Evolutionary conservation across 1,140 invertebrate genomes (phyloP).

Genomic region (Pollicipes pollicipes): DNA sequence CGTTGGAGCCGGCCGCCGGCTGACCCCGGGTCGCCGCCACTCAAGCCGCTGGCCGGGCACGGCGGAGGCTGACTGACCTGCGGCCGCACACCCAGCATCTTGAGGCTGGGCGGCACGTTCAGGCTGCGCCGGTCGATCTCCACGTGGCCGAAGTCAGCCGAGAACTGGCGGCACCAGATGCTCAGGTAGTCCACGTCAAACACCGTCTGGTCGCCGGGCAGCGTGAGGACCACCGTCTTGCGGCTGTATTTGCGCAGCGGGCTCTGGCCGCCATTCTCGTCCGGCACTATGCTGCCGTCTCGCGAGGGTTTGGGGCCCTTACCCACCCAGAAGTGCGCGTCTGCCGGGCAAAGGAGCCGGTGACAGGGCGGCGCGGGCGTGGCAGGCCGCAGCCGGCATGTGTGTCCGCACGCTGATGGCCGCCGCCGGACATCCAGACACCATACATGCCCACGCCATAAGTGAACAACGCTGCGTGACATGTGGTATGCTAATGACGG

Average conservation of each 20-base stretch:
- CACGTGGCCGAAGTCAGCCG: conserved; percentile 75
- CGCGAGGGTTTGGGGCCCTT: conserved; percentile 16
- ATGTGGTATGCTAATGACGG: too few species aligned
- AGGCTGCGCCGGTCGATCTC: conserved; percentile 43
- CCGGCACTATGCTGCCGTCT: conserved; percentile 25
- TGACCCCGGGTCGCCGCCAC: too few species aligned
- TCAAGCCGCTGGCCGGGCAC: too few species aligned
- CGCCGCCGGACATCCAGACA: too few species aligned
- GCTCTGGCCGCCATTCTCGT: conserved; percentile 24
- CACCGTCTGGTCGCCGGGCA: conserved; percentile 24
- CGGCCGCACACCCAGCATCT: conserved; percentile 78
- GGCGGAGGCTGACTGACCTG: conserved; percentile 59
- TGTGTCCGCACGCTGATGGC: too few species aligned
- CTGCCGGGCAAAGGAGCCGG: conserved; percentile 5
- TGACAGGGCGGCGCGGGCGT: too few species aligned
- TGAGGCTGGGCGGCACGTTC: conserved; percentile 73
- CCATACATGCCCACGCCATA: too few species aligned
- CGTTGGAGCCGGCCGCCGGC: too few species aligned
- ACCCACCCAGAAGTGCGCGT: conserved; percentile 21
- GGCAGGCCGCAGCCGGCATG: too few species aligned
- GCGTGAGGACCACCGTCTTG: conserved; percentile 24
- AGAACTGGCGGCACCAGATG: conserved; percentile 71
- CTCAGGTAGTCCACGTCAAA: conserved; percentile 44
- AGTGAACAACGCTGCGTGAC: too few species aligned
- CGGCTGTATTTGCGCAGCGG: conserved; percentile 22